Evolutionary conservation across 1,140 invertebrate genomes (phyloP).

Genomic region (Eupristina koningsbergeri): DNA sequence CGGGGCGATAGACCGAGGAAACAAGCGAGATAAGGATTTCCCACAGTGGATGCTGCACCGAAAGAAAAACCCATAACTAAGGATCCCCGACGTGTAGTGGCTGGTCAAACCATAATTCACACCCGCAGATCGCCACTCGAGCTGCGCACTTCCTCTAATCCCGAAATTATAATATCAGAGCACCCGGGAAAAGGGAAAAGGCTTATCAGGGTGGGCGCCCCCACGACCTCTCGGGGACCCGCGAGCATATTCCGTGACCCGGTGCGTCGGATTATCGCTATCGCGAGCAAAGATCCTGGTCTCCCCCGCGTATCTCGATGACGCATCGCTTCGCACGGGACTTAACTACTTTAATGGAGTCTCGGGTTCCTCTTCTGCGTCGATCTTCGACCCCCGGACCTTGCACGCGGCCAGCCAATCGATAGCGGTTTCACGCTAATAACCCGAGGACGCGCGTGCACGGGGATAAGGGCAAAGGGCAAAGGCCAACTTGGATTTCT

Average conservation of each 20-base stretch:
- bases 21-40: conserved; percentile 35
- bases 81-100: background rate
- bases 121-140: background rate
- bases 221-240: conserved; percentile 53
- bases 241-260: conserved; percentile 72
- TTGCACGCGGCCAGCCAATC: conserved; percentile 11
- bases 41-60: conserved; percentile 26
- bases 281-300: background rate
- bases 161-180: conserved; percentile 45
- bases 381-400: background rate
- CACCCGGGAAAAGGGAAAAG: conserved; percentile 62
- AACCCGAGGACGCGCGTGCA: background rate
- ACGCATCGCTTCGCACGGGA: conserved; percentile 72
- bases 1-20: conserved; percentile 1
- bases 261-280: conserved; percentile 55
- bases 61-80: background rate
- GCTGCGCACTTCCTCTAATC: background rate
- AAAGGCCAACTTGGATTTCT: background rate
- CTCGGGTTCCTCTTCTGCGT: background rate
- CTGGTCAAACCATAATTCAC: conserved; percentile 22
- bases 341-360: conserved; percentile 70
- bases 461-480: background rate
- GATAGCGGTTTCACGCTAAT: conserved; percentile 22
- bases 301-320: conserved; percentile 63
- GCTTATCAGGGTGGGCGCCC: conserved; percentile 64